Percentiles rank a stretch among this genome's conserved stretches.
phyloP scores from a whole-genome alignment of 2,113 vertebrate genomes.

The Holacanthus passer region DNA sequence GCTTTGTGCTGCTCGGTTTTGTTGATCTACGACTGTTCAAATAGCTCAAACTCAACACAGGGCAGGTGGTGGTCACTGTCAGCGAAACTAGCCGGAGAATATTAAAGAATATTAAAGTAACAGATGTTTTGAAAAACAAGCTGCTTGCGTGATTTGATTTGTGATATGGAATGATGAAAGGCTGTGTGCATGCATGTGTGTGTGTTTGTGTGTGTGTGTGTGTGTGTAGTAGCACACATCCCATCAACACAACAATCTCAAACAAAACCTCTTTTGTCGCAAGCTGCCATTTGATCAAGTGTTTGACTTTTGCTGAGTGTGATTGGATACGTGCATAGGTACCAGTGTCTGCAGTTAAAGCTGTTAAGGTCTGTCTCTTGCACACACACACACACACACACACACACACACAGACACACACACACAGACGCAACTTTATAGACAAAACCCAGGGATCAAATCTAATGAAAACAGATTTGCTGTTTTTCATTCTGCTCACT shows the following conservation, averaged over 20 bases:
- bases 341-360: constrained; percentile 41
- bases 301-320: background rate
- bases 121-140: constrained; percentile 23
- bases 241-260: background rate
- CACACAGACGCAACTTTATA: constrained; percentile 3
- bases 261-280: background rate
- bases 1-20: constrained; percentile 49
- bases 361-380: background rate
- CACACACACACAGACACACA: constrained; percentile 4
- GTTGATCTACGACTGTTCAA: constrained; percentile 58
- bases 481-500: constrained; percentile 38
- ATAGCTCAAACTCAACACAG: constrained; percentile 13
- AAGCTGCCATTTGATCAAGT: background rate
- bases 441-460: constrained; percentile 33
- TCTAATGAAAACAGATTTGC: constrained; percentile 46
- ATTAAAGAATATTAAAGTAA: constrained; percentile 25
- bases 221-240: no score
- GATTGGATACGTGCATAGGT: constrained; percentile 43
- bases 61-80: constrained; percentile 51
- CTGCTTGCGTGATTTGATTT: constrained; percentile 30
- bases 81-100: constrained; percentile 12
- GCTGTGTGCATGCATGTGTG: no score
- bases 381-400: background rate
- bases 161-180: background rate
- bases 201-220: constrained; percentile 3